These are phyloP conservation scores for Sycophaga agraensis DNA, from an alignment of 1,140 invertebrate genomes.

Conservation along the genomic window DNA sequence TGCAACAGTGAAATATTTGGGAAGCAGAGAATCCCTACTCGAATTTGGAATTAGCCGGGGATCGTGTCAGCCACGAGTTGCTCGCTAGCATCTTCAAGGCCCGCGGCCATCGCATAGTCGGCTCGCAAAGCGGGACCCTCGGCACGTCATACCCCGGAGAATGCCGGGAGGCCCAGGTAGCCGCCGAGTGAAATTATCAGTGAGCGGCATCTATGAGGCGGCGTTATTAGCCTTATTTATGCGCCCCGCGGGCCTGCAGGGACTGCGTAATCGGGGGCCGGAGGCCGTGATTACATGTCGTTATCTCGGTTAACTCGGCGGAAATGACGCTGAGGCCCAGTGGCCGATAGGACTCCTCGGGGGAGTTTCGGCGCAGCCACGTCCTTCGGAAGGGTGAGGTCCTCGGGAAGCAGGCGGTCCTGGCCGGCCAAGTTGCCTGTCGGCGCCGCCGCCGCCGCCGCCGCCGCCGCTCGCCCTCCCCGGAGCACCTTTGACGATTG, in stretches of 20 bases:
- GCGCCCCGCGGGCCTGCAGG: conserved; percentile 31
- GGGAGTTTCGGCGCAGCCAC: conserved; percentile 5
- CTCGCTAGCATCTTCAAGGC: no score
- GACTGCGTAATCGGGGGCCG: conserved; percentile 33
- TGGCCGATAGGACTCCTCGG: background rate
- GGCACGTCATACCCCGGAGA: background rate
- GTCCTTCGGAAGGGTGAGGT: background rate
- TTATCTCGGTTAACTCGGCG: conserved; percentile 36
- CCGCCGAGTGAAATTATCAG: conserved; percentile 14
- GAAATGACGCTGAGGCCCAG: conserved; percentile 33
- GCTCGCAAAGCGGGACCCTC: background rate
- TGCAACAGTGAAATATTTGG: no score
- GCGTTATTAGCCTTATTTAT: conserved; percentile 37
- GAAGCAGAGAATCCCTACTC: no score
- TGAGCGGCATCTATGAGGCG: background rate
- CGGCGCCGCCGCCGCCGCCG: no score
- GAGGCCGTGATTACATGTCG: conserved; percentile 37
- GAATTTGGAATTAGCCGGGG: no score
- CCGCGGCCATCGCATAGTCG: background rate
- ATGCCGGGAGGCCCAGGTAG: background rate
- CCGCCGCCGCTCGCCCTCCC: background rate
- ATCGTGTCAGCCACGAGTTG: no score
- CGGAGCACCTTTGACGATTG: conserved; percentile 5
- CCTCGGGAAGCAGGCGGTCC: background rate
- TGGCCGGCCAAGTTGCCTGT: conserved; percentile 5